Evolutionary conservation across 2,113 vertebrate genomes (phyloP).

Genomic region (Toxotes chatareus): DNA sequence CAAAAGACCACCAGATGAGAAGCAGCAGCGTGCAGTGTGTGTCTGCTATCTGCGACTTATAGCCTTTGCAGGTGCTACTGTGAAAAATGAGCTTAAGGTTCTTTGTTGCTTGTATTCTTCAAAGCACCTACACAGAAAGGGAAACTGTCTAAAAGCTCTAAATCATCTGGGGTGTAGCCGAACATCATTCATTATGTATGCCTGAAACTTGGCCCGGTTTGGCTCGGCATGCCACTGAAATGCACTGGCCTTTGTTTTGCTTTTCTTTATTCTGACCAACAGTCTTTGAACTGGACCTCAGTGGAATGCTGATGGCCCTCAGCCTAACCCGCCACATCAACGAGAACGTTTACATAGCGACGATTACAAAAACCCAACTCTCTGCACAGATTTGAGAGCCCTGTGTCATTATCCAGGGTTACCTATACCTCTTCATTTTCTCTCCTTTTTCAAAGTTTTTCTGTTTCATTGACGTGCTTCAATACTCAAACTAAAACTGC

Average conservation of each 20-base stretch:
- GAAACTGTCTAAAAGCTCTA: slow-evolving; percentile 43
- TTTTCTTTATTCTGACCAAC: slow-evolving; percentile 18
- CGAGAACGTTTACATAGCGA: slow-evolving; percentile 15
- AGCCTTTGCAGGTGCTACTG: slow-evolving; percentile 34
- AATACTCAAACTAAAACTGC: not conserved
- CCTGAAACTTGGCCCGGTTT: slow-evolving; percentile 14
- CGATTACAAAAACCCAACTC: not conserved
- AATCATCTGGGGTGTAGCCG: slow-evolving; percentile 44
- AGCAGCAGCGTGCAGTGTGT: not conserved
- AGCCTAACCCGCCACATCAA: not conserved
- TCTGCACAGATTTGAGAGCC: not conserved
- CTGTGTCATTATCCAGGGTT: not conserved
- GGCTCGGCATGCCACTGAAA: slow-evolving; percentile 32
- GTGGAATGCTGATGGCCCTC: slow-evolving; percentile 38
- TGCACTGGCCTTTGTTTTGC: slow-evolving; percentile 36
- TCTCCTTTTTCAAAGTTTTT: not conserved
- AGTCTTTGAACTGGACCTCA: slow-evolving; percentile 6
- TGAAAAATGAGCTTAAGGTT: slow-evolving; percentile 56
- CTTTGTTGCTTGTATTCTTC: slow-evolving; percentile 31
- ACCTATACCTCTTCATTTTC: not conserved
- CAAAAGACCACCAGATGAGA: slow-evolving; percentile 48
- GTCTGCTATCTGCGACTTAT: slow-evolving; percentile 9
- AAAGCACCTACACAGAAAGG: slow-evolving; percentile 27
- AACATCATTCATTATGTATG: slow-evolving; percentile 51
- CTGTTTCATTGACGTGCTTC: no score